Conservation (phyloP, 2,888 invertebrate genomes). For the Flabesymbios commensalis region DNA sequence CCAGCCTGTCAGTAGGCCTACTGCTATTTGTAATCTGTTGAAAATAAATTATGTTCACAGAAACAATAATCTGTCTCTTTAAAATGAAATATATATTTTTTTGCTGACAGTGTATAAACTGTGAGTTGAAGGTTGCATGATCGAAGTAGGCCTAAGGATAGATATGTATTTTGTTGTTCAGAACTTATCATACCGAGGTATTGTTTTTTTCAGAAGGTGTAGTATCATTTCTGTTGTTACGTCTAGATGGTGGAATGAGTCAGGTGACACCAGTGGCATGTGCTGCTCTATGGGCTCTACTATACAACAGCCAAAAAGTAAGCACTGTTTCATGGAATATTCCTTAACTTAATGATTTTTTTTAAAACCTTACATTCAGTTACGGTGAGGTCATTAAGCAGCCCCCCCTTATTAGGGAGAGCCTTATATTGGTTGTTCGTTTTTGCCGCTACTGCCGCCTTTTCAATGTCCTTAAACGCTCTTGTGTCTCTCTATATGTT, state of each 20-base stretch:
- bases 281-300: slow-evolving; percentile 50
- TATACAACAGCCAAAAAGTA: slow-evolving; percentile 58
- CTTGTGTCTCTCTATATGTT: too few species aligned
- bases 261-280: slow-evolving; percentile 42
- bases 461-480: too few species aligned
- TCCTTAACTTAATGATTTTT: too few species aligned
- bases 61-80: too few species aligned
- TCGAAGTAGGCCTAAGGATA: not conserved
- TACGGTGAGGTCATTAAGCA: too few species aligned
- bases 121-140: not conserved
- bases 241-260: slow-evolving; percentile 38
- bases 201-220: slow-evolving; percentile 43
- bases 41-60: too few species aligned
- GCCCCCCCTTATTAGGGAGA: too few species aligned
- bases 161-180: not conserved
- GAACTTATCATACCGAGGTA: not conserved
- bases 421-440: too few species aligned
- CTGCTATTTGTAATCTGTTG: too few species aligned
- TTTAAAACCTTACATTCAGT: too few species aligned
- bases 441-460: too few species aligned
- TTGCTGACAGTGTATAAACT: not conserved
- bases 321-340: not conserved
- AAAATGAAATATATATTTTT: not conserved
- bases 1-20: too few species aligned
- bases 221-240: slow-evolving; percentile 44